Base-by-base conservation (phyloP, 2,797 vertebrate species). In the Acanthurus tractus region DNA sequence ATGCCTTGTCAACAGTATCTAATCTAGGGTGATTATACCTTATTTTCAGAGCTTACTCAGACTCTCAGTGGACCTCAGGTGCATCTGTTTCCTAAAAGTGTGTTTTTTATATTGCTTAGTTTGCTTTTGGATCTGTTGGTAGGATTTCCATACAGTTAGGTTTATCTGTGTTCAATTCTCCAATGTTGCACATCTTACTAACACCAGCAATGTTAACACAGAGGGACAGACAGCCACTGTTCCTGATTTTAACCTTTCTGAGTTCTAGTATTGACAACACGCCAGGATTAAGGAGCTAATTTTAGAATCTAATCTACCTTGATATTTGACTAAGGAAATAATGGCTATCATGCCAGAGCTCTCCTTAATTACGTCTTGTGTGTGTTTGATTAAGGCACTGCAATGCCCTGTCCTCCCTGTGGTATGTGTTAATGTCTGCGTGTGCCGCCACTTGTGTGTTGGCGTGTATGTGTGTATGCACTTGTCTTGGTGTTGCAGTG, bases 341-440 rank as follows among this genome's bases (percentile, higher is more conserved):
- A 84, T 79, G 69, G 48, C 70, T 57, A 66, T 66, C 52, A 53
- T 64, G 52, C 67, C 57, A 63, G 58, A 63, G 75, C 57, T 61
- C 75, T 50, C 82, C 56, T 69, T 84, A 87, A 89, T 91, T 88
- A 81, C 76, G 62, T 80, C 46, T 81, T 63, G 54, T 82, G 56
- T 82, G 74, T 69, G 77, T 88, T 86, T 86, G 81, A 86, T 88
- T 77, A 84, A 79, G 58, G 59, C 1, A 0, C 54, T 18, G 67
- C 25, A 50, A 40, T 63, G 63, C 59, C 17, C 36, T 23, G 48
- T 58, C 64, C 63, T 58, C 58, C 64, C 50, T 55, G 36, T 67
- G 53, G 40, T 80, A 34, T 79, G 79, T 56, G 44, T 54, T 23
- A 48, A 14, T 53, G 70, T 72, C 48, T 63, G 58, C 17, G 68